Evolutionary conservation across 2,797 vertebrate species (phyloP), one percentile per base, ranked within the genome.

Genomic region (Phoxinus dragarum): DNA sequence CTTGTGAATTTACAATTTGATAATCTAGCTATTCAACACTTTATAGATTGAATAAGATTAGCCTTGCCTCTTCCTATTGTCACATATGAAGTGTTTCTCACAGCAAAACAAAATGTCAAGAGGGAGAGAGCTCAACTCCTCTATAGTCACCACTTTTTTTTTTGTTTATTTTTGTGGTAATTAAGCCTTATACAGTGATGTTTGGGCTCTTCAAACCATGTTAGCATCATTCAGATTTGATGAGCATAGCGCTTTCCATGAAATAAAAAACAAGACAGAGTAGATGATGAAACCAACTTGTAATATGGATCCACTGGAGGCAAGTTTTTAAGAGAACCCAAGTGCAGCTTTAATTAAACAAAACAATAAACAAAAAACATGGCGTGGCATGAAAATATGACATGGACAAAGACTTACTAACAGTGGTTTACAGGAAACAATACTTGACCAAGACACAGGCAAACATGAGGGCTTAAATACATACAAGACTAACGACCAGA

Each of bases 21-120:
- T 93, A 92, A 93, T 92, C 91, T 92, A 90, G 88, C 92, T 90
- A 92, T 93, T 93, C 90, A 93, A 90, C 90, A 93, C 89, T 90
- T 93, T 86, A 54, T 85, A 91, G 89, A 92, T 92, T 92, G 90
- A 92, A 93, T 93, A 84, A 90, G 91, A 90, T 93, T 92, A 85
- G 79, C 42, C 78, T 89, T 85, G 82, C 84, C 87, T 91, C 90
- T 88, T 92, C 90, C 88, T 87, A 74, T 85, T 90, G 82, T 75
- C n/a, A n/a, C 80, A 82, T 61, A 84, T 88, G 90, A 91, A 91
- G 71, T 69, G 76, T 64, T 88, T 81, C 88, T 89, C 87, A 91
- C 88, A 91, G 90, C 72, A 88, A 88, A 87, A 80, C 80, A 61
- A 81, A 42, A n/a, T 47, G 40, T 79, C 88, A 86, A 75, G 49